Evolutionary conservation across 2,113 vertebrate genomes (phyloP), one percentile per base, ranked within the genome.

Genomic region (Centropus bengalensis): DNA sequence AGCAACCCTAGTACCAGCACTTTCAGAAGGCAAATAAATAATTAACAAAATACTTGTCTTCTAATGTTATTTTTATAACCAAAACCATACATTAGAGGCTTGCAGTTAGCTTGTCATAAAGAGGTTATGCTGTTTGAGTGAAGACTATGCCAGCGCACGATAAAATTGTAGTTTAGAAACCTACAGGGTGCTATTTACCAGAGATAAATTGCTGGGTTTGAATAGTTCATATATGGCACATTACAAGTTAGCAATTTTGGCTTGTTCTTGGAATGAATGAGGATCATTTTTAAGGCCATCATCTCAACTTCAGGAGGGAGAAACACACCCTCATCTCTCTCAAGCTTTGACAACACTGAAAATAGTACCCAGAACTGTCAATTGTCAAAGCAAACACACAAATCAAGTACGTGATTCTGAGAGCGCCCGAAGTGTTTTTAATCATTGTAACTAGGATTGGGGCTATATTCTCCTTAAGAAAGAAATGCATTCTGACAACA

Each of bases 141-240:
- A 91, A 91, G 73, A 66, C 85, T 93, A 77, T 54, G 32, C 49
- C 75, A 85, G 67, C 55, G 91, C 44, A 60, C 17, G 32, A 74
- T 67, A 93, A 77, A 91, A 83, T 30, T 38, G 36, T 76, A 77
- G 54, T 91, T 91, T 21, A 91, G 44, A 94, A 93, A 68, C 40
- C 40, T 54, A 69, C 62, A 69, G n/a, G 42, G 22, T 82, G 27
- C 62, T 82, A 58, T 88, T 88, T 91, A 80, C 45, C 64, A 23
- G 69, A 90, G 55, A 83, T 8, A 93, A 91, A 92, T 81, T 88
- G 42, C 64, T 74, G 24, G n/a, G 1, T 95, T 85, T 85, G 54
- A 80, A 76, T 74, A 82, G 75, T 6, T 77, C 24, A 10, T 44
- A 62, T 18, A 58, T 58, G 55, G 44, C 67, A 87, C 20, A 28